Base-by-base conservation (phyloP, 2,797 vertebrate genomes). In the Hylomyscus alleni region DNA sequence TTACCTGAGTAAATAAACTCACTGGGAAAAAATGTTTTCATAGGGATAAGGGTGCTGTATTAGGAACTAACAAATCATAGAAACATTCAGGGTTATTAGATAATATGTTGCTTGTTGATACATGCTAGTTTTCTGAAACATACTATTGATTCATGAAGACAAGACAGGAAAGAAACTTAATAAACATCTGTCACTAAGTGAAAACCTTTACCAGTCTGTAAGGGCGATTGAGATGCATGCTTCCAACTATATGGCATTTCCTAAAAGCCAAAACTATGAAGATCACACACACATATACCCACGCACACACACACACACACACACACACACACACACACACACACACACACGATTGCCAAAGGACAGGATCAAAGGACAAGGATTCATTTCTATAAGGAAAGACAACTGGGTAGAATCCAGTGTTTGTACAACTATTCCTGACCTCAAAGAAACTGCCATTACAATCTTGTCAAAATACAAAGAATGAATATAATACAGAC, bases 51-150 rank as follows among this genome's bases (percentile, higher is more conserved):
- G 50, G 29, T 82, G 29, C 12, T 83, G 58, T 82, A 26, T 91
- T 77, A 37, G 52, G 52, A 62, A 62, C 44, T 62, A 47, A 7
- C 10, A 47, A 95, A 83, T 47, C 19, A 54, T 37, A 29, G 24
- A 93, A 62, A 47, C 10, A 37, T 54, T 2, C 13, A 75, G 37
- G n/a, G 2, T 40, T 20, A 11, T 69, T 50, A 83, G 75, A 69
- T 69, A 82, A 84, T 47, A 19, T 22, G 9, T 37, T 34, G 4
- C 13, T 47, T 3, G 40, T 31, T n/a, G 47, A 67, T 34, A 50
- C 65, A 65, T 24, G 77, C n/a, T 69, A 80, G 50, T 67, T 75
- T 89, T 50, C 56, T 82, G 10, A 86, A 92, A 94, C 65, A 24
- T 56, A 3, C 14, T 75, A 54, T 37, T 19, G 62, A 77, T 4